Conservation (phyloP, 2,888 invertebrate species). For the Trissolcus brochymenae region DNA sequence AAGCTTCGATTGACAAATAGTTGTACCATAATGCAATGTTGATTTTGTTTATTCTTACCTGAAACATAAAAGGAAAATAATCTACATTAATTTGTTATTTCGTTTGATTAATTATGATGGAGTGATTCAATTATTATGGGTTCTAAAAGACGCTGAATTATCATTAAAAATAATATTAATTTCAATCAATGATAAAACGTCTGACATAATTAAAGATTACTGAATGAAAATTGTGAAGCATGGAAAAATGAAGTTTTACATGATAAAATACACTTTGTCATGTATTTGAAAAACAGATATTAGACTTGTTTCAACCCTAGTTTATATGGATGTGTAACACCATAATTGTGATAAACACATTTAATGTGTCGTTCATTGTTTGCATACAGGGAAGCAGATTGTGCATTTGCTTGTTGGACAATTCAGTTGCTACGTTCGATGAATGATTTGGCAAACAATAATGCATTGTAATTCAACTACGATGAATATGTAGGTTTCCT, state of each 20-base stretch:
- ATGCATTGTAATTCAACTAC: neutral
- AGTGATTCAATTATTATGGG: no score
- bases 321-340: constrained; percentile 21
- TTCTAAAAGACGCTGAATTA: no score
- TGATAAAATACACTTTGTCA: constrained; percentile 7
- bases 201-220: no score
- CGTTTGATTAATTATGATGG: neutral
- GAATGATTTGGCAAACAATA: constrained; percentile 22
- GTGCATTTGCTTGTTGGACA: no score
- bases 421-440: neutral
- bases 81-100: neutral
- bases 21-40: constrained; percentile 15
- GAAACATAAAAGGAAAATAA: neutral
- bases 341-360: constrained; percentile 9
- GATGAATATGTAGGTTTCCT: constrained; percentile 11
- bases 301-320: neutral
- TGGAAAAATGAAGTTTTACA: neutral
- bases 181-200: no score
- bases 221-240: no score
- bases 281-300: neutral
- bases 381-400: no score
- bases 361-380: constrained; percentile 1
- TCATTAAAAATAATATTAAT: no score
- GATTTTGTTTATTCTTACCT: constrained; percentile 4
- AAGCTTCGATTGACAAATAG: constrained; percentile 52